phyloP scores from a whole-genome alignment of 2,888 invertebrate species.

The Lydus trimaculatus region DNA sequence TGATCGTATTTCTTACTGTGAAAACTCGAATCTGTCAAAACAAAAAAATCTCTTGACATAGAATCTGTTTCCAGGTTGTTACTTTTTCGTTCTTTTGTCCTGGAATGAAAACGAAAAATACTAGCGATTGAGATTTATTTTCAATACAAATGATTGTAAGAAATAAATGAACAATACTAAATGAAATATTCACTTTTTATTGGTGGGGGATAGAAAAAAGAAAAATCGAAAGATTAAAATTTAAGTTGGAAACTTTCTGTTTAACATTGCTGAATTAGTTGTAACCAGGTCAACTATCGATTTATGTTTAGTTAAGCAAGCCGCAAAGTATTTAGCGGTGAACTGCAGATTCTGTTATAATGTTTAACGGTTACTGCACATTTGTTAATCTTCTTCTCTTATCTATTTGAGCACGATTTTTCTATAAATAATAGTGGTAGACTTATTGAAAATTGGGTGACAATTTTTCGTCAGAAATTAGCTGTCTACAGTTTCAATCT shows the following conservation, averaged over 20 bases:
- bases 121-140: neutral
- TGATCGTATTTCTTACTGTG: neutral
- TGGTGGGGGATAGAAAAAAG: too few species aligned
- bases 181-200: too few species aligned
- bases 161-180: neutral
- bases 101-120: neutral
- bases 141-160: neutral
- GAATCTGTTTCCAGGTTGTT: neutral
- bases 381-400: neutral
- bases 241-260: neutral
- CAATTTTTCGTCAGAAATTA: neutral
- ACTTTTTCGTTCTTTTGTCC: neutral
- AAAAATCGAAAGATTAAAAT: neutral
- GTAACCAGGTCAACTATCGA: slow-evolving; percentile 8
- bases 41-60: neutral
- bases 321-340: slow-evolving; percentile 10
- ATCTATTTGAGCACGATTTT: neutral
- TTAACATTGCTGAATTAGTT: slow-evolving; percentile 6
- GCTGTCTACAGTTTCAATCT: neutral
- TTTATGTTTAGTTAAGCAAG: slow-evolving; percentile 11
- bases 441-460: neutral
- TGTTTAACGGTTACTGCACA: neutral
- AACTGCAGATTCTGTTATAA: slow-evolving; percentile 11
- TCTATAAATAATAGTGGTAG: neutral
- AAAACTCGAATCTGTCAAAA: neutral